Base-by-base conservation (phyloP, 2,888 invertebrate species). In the Archips xylosteana region DNA sequence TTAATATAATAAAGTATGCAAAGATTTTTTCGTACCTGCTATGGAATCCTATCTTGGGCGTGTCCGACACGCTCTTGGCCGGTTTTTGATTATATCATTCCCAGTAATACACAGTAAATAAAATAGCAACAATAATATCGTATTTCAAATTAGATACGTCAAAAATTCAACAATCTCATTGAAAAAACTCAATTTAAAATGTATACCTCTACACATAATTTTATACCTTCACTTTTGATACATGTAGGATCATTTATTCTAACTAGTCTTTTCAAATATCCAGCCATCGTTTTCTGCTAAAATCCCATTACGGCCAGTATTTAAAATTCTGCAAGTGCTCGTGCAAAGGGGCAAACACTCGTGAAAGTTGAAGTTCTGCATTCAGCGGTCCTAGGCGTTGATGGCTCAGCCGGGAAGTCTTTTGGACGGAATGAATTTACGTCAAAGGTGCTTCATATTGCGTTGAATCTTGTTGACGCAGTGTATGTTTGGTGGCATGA, bases 271-370 rank as follows among this genome's bases (percentile, higher is more conserved):
- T 57, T 57, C 32, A 57, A 32, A 32, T 3, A 23, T 12, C 32
- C 32, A 57, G n/a, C 57, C 32, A 10, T 32, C 32, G 6, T 32
- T 57, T 47, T 23, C 10, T 3, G n/a, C 3, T 15, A n/a, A 61
- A 72, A 72, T 68, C 62, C 62, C 67, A 72, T 61, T 68, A 67
- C 54, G n/a, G 72, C 67, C 36, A 47, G 54, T 54, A 67, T 45
- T 62, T 67, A 54, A 61, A 68, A 62, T 42, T 51, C 51, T 34
- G 45, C 54, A 61, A 39, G 60, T 49, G 47, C 63, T 45, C 57
- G 36, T 54, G 47, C 13, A 15, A 49, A 73, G 59, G 13, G 73
- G 73, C 73, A 73, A 73, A 73, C 73, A 73, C 73, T 69, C 59
- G 39, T 57, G 10, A 64, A 51, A 69, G 69, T 69, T 73, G 34